Evolutionary conservation across 1,140 invertebrate genomes (phyloP).

Genomic region (Drosophila saltans): DNA sequence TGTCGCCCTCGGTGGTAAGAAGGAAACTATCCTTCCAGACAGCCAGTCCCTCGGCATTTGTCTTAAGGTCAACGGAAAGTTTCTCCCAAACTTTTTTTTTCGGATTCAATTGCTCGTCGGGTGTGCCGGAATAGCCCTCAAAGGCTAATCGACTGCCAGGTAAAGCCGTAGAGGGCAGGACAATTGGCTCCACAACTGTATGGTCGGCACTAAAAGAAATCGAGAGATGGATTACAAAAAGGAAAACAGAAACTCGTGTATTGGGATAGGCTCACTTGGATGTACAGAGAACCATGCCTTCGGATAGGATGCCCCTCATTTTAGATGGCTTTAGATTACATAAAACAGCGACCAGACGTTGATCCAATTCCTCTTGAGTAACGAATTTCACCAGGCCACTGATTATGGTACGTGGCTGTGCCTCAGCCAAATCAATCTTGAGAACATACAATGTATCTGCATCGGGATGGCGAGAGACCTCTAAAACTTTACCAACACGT

Average conservation of each 20-base stretch:
- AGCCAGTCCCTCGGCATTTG: conserved; percentile 89
- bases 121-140: conserved; percentile 90
- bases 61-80: conserved; percentile 91
- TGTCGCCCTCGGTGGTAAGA: conserved; percentile 84
- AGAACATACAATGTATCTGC: conserved; percentile 97
- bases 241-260: fast-evolving
- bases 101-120: conserved; percentile 94
- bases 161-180: conserved; percentile 88
- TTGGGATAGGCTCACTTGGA: conserved; percentile 86
- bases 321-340: conserved; percentile 97
- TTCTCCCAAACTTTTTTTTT: conserved; percentile 99
- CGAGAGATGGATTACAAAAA: neutral
- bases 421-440: conserved; percentile 93
- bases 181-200: conserved; percentile 92
- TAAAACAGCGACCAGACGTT: conserved; percentile 93
- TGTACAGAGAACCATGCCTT: conserved; percentile 96
- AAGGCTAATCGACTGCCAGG: conserved; percentile 92
- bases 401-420: conserved; percentile 89
- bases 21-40: conserved; percentile 93
- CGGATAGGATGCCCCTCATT: conserved; percentile 94
- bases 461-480: conserved; percentile 96
- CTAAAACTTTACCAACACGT: conserved; percentile 95
- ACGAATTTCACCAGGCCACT: conserved; percentile 96
- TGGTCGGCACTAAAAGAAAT: conserved; percentile 86
- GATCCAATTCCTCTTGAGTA: conserved; percentile 93